Evolutionary conservation across 2,113 vertebrate genomes (phyloP).

Genomic region (Plotosus lineatus): DNA sequence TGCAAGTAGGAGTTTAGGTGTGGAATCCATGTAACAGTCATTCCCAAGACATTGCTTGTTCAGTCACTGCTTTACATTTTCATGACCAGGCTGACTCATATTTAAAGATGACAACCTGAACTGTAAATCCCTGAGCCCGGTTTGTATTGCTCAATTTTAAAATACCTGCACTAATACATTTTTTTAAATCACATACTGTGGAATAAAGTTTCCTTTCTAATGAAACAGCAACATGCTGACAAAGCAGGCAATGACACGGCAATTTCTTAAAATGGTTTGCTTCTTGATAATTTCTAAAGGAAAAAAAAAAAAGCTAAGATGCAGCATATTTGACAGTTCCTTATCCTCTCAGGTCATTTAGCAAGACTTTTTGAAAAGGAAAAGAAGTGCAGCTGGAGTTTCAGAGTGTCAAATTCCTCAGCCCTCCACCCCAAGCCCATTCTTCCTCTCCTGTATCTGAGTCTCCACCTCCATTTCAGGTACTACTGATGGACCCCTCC

Average conservation of each 20-base stretch:
- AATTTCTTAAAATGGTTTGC: constrained; percentile 15
- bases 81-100: constrained; percentile 1
- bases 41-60: constrained; percentile 36
- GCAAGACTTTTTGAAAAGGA: background rate
- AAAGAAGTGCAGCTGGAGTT: constrained; percentile 21
- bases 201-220: background rate
- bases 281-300: background rate
- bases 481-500: constrained; percentile 37
- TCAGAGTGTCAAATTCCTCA: constrained; percentile 23
- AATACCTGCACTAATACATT: background rate
- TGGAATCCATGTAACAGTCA: constrained; percentile 35
- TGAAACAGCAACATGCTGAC: background rate
- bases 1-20: constrained; percentile 12
- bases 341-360: background rate
- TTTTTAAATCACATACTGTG: background rate
- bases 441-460: background rate
- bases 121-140: constrained; percentile 22
- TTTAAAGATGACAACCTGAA: constrained; percentile 9
- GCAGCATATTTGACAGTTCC: constrained; percentile 19
- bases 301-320: constrained; percentile 7
- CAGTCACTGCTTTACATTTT: constrained; percentile 32
- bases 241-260: background rate
- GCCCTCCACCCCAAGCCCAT: constrained; percentile 22
- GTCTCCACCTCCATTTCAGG: constrained; percentile 37
- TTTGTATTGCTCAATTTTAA: background rate